Base-by-base conservation (phyloP, 2,113 vertebrate species). In the Lates calcarifer region DNA sequence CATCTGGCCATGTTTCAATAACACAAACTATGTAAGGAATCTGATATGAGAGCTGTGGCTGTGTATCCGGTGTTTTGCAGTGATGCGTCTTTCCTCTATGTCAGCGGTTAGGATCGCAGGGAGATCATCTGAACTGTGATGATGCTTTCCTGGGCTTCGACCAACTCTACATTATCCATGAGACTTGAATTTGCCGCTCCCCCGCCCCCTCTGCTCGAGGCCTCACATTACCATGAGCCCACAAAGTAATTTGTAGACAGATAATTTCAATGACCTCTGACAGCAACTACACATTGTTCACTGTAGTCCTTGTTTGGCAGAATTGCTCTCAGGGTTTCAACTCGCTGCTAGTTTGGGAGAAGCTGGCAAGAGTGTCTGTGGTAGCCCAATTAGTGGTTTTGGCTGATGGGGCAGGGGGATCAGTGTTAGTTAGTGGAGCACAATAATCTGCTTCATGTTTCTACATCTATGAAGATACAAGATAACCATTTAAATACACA, bases 251-350 rank as follows among this genome's bases (percentile, higher is more conserved):
- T 91, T 89, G 92, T 86, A 89, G 87, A 81, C 75, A 71, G 87
- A 91, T 90, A 70, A 90, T 92, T 92, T 89, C 68, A 83, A 74
- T 90, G 90, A 93, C 89, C 87, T 89, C 83, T 77, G 89, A 89
- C 87, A 86, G 75, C 80, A 86, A 49, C 83, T 84, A 84, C 69
- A 74, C 55, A 85, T 90, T 89, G 85, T 91, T 89, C 81, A 68
- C 81, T 77, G 83, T 81, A 85, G 79, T 82, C 51, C 76, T 82
- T 65, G 77, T 82, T 84, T 80, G 79, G 87, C 73, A 73, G 63
- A 84, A 60, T 72, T 81, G 53, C 88, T 60, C 67, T 62, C 73
- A 9, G 43, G 80, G 81, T 71, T 84, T 90, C 70, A 86, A 77
- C 75, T 62, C 17, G 4, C 77, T 64, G 81, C 73, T 66, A 3